Base-by-base conservation (phyloP, 2,888 invertebrate species). In the Lasioglossum malachurum region DNA sequence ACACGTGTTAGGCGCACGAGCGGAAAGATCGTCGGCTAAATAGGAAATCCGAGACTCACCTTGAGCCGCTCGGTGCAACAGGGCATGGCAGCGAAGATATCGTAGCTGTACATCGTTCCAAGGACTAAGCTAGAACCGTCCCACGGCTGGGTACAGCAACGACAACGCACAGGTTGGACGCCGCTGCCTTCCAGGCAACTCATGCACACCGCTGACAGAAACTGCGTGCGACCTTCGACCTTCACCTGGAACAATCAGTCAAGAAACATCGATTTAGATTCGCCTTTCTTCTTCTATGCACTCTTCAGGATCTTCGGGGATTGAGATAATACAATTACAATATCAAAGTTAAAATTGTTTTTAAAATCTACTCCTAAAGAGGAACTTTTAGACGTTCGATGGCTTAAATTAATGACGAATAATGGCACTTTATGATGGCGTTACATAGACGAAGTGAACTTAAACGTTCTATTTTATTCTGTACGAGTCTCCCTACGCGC, bases 61-160 rank as follows among this genome's bases (percentile, higher is more conserved):
- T 98, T 98, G 93, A 99, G 97, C 92, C 99, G 97, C 94, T 98
- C 98, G 94, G 97, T 97, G 96, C 99, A 99, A 96, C 99, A 99
- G 31, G 99, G 99, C 96, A 98, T 98, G 87, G 99, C 99, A 95
- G 99, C 99, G 95, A 99, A 99, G 92, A 99, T 98, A 96, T 99
- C 99, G 95, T 99, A 99, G 86, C 99, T 98, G 96, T 99, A 99
- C 98, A 99, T 99, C 89, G 99, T 99, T 90, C 99, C 99, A 83
- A 99, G 97, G 83, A 99, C 98, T 87, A 99, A 97, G 78, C 98
- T 98, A 41, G 98, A 98, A 44, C 99, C 99, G 94, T 98, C 98
- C 99, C 99, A 99, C 92, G 97, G 97, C 93, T 97, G 97, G 75
- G 97, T 97, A 95, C 99, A 99, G 96, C 97, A 98, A 94, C 98